Percentiles rank a stretch among this genome's conserved stretches.
Conservation (phyloP, 2,888 invertebrate species). For the Agrochola lychnidis region DNA sequence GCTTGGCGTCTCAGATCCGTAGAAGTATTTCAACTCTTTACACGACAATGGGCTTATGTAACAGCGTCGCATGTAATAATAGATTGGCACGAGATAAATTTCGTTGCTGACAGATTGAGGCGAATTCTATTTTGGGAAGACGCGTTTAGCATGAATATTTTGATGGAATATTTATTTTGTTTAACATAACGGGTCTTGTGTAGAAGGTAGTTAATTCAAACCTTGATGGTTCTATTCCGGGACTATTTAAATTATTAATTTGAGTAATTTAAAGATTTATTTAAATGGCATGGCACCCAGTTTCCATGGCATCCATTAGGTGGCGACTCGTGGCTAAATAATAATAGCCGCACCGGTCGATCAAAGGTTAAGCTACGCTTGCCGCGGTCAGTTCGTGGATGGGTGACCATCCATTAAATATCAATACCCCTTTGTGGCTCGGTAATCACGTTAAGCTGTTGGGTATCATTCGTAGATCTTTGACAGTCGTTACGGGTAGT, state of each 20-base stretch:
- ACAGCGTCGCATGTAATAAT: slow-evolving; percentile 35
- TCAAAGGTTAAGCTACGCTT: too few relatives aligned
- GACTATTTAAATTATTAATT: background rate
- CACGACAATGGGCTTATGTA: slow-evolving; percentile 52
- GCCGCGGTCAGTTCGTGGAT: too few relatives aligned
- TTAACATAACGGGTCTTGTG: slow-evolving; percentile 15
- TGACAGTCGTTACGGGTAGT: too few relatives aligned
- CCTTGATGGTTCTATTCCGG: background rate
- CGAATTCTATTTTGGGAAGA: slow-evolving; percentile 11
- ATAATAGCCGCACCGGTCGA: too few relatives aligned
- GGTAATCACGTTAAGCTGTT: too few relatives aligned
- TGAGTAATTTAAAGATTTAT: background rate
- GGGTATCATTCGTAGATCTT: too few relatives aligned
- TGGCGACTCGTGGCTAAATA: too few relatives aligned
- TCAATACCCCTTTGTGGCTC: too few relatives aligned
- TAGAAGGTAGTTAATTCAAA: background rate
- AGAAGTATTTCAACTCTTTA: slow-evolving; percentile 51
- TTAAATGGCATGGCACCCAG: background rate
- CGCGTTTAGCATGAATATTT: background rate
- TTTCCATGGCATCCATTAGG: background rate
- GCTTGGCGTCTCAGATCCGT: slow-evolving; percentile 63
- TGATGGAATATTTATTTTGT: slow-evolving; percentile 2
- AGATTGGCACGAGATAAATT: slow-evolving; percentile 45
- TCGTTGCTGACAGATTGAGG: slow-evolving; percentile 26
- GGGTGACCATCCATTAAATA: too few relatives aligned